Base-by-base conservation (phyloP, 2,888 invertebrate species). In the Dinocampus coccinellae region DNA sequence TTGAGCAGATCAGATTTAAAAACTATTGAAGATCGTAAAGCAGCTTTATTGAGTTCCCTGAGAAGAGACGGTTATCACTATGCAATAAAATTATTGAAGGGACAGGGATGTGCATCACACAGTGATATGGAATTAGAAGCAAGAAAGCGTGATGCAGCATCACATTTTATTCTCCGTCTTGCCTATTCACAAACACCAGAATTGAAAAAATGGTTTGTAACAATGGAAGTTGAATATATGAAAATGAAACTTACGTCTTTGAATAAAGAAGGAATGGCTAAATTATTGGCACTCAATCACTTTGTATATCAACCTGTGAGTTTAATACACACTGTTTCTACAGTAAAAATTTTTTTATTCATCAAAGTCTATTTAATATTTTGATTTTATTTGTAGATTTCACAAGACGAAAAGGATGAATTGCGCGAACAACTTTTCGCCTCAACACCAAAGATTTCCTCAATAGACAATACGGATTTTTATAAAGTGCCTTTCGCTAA, bases 161-260 rank as follows among this genome's bases (percentile, higher is more conserved):
- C 98, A 0, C 99, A 99, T 87, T 98, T 95, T 85, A 95, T 98
- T 79, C 89, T 99, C 2, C 90, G 98, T 69, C 88, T 99, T 70
- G 97, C 97, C 0, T 98, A 96, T 87, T 98, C 97, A 84, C 91
- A 94, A 81, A 93, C 93, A 24, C 94, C 95, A 77, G 97, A 98
- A 69, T 89, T 96, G 42, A 90, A 94, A 36, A 91, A 90, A 72
- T 99, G 99, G 98, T 97, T 97, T 84, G 89, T 97, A 13, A 89
- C 91, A 22, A 92, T 95, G 77, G 99, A 99, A 89, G 87, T 95
- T 73, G 98, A 99, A 83, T 89, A 98, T 68, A 98, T 99, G 83
- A 93, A 92, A 83, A 91, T 94, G 84, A 91, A 94, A 82, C 95
- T 95, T 85, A 88, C 89, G n/a, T 89, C 90, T 0, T 89, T 94